Evolutionary conservation across 2,888 invertebrate species (phyloP), one percentile per base, ranked within the genome.

Genomic region (Notodonta dromedarius): DNA sequence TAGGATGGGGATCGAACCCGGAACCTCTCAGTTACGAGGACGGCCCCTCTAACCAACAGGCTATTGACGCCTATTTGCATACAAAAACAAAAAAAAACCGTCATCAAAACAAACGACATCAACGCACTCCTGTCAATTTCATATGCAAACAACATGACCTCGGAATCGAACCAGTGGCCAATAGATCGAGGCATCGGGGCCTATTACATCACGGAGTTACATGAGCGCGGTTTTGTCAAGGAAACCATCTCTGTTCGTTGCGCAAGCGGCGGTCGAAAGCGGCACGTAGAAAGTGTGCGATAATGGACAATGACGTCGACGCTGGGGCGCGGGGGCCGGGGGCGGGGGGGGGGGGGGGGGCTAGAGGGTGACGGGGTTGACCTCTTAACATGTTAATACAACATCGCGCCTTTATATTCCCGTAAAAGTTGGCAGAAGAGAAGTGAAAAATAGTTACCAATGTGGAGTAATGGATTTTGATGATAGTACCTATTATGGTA

Each of bases 181-280:
- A 62, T 60, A 63, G 55, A 56, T 65, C 58, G 57, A 57, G 58
- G 53, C 44, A 66, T 66, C 63, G 72, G 62, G 58, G 66, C 42
- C 69, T 65, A 55, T 75, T 75, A 64, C 70, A 67, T 73, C 76
- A 75, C 32, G 6, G 56, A 14, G 62, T 76, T 76, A 76, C 76
- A 72, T 74, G 66, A 74, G 53, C 66, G 42, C 52, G 35, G 58
- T 56, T 71, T 67, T 70, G 72, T 66, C 67, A 76, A 74, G 74
- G 75, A 76, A 76, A 61, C 61, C 66, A 51, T 12, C 5, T 42
- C 54, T 39, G 54, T 11, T 40, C 40, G 44, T 76, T 75, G 58
- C 68, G 69, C 56, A 76, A 76, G 53, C 63, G n/a, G 13, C 51
- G 52, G n/a, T 67, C 63, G 75, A 76, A 76, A 76, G 75, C 64